A percentile compares a stretch with the other conserved stretches of the same genome.
phyloP scores from a whole-genome alignment of 2,888 invertebrate species.

The Ichneumon xanthorius region DNA sequence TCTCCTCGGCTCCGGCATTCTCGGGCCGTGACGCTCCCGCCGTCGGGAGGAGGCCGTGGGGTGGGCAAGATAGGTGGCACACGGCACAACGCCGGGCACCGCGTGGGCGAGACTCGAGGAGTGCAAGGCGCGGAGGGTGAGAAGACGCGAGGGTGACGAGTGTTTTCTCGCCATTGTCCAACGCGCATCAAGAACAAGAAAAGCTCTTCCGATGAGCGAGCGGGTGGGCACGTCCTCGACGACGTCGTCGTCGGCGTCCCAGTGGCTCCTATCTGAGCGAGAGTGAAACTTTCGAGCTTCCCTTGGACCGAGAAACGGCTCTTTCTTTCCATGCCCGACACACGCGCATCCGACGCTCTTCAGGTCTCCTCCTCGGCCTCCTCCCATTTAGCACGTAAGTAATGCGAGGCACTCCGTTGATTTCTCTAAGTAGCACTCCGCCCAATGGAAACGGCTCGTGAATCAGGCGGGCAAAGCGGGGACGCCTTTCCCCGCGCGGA shows the following conservation, averaged over 20 bases:
- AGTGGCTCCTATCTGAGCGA: constrained; percentile 59
- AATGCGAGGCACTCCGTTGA: constrained; percentile 79
- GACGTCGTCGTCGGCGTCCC: constrained; percentile 58
- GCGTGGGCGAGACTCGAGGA: constrained; percentile 66
- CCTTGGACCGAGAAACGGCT: constrained; percentile 59
- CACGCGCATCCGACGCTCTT: not conserved
- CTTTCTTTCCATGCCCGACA: constrained; percentile 66
- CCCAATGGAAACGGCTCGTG: constrained; percentile 74
- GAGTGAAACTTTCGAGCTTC: constrained; percentile 58
- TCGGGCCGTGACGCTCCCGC: constrained; percentile 55
- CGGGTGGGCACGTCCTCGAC: constrained; percentile 70
- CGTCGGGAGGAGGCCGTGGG: constrained; percentile 58
- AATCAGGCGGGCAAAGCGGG: constrained; percentile 22
- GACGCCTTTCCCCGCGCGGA: not conserved
- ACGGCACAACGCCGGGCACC: constrained; percentile 49
- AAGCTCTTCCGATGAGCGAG: constrained; percentile 77
- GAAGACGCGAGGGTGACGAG: constrained; percentile 70
- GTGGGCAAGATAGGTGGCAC: constrained; percentile 33
- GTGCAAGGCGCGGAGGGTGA: constrained; percentile 64
- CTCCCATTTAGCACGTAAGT: constrained; percentile 79
- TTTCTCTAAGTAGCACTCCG: constrained; percentile 84
- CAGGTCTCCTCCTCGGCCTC: constrained; percentile 61
- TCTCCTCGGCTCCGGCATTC: constrained; percentile 24
- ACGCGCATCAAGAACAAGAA: constrained; percentile 81
- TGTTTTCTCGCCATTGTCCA: constrained; percentile 82